phyloP scores from a whole-genome alignment of 2,888 invertebrate species.

The Himalopsyche anomala region DNA sequence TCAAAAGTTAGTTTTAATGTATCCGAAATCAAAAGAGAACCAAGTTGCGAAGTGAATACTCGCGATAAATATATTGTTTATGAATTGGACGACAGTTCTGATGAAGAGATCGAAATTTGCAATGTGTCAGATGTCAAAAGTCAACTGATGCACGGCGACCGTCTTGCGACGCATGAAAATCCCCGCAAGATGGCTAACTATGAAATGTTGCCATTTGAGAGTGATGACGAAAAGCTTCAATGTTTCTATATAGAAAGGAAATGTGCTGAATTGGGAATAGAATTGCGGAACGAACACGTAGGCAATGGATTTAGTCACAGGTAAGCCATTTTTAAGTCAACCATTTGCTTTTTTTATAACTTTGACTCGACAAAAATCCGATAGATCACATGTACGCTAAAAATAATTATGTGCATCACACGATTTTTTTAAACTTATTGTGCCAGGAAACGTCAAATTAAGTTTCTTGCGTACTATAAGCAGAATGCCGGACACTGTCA shows the following conservation, averaged over 20 bases:
- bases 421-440: too few relatives aligned
- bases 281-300: constrained; percentile 73
- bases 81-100: constrained; percentile 64
- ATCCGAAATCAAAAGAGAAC: not conserved
- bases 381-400: too few relatives aligned
- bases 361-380: too few relatives aligned
- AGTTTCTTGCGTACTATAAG: too few relatives aligned
- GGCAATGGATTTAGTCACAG: constrained; percentile 73
- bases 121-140: constrained; percentile 50
- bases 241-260: constrained; percentile 72
- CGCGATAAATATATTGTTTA: not conserved
- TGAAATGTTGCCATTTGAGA: constrained; percentile 69
- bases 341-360: constrained; percentile 9
- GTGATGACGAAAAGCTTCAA: constrained; percentile 70
- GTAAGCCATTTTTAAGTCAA: constrained; percentile 67
- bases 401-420: too few relatives aligned
- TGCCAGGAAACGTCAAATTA: too few relatives aligned
- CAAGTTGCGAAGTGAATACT: not conserved
- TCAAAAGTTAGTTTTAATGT: not conserved
- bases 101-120: constrained; percentile 73
- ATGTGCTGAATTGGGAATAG: constrained; percentile 73
- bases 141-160: constrained; percentile 59
- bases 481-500: too few relatives aligned
- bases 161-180: not conserved
- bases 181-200: constrained; percentile 2